Percentiles rank a stretch among this genome's conserved stretches.
phyloP scores from a whole-genome alignment of 2,888 invertebrate genomes.

The Allacma fusca region DNA sequence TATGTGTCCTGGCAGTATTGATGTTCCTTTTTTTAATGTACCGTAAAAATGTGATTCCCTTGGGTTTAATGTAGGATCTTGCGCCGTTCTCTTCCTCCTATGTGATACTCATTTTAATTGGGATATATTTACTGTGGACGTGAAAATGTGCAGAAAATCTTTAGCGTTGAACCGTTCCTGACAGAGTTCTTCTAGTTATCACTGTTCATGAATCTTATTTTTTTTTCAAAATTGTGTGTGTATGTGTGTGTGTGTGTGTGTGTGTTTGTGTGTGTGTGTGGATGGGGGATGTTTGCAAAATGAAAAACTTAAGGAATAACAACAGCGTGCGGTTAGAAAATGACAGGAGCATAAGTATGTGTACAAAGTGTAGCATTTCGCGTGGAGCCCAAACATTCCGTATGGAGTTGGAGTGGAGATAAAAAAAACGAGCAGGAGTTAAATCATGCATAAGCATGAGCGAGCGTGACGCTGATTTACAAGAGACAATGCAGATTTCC shows the following conservation, averaged over 20 bases:
- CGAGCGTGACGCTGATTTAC: conserved; percentile 20
- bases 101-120: not conserved
- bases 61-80: too few relatives aligned
- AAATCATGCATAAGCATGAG: conserved; percentile 30
- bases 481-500: conserved; percentile 21
- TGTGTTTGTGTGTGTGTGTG: not conserved
- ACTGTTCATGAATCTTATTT: not conserved
- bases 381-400: not conserved
- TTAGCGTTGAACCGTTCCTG: not conserved
- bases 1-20: too few relatives aligned
- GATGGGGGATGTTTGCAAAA: not conserved
- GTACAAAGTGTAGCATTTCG: not conserved
- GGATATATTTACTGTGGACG: not conserved
- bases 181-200: not conserved
- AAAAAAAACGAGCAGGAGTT: conserved; percentile 6
- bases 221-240: not conserved
- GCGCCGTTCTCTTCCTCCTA: too few relatives aligned
- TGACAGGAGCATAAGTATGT: not conserved
- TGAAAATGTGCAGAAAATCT: not conserved
- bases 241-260: not conserved
- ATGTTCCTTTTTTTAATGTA: too few relatives aligned
- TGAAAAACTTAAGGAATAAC: too few relatives aligned
- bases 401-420: not conserved
- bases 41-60: too few relatives aligned
- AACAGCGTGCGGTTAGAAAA: not conserved